Conservation (phyloP, 2,888 invertebrate species). For the Temnothorax rugatulus region DNA sequence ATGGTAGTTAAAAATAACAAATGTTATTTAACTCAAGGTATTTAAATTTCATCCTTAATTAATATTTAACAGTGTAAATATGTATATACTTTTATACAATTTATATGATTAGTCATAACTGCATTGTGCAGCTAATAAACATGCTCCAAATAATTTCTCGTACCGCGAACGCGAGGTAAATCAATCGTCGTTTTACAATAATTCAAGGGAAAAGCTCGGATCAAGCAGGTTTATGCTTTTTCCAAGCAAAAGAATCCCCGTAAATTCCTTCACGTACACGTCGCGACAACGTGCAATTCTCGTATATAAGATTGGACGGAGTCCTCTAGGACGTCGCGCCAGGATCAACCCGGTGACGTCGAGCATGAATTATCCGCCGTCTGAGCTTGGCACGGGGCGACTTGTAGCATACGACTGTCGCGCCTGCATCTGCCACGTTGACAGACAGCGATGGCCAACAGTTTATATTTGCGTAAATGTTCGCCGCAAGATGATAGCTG, state of each 20-base stretch:
- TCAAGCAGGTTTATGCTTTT: neutral
- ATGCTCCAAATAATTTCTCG: neutral
- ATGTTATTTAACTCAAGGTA: too few relatives aligned
- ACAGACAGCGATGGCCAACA: constrained; percentile 25
- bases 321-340: neutral
- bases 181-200: neutral
- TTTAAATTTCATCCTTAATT: too few relatives aligned
- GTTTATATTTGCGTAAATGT: constrained; percentile 15
- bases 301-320: constrained; percentile 21
- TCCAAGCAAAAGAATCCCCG: neutral
- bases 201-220: neutral
- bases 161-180: neutral
- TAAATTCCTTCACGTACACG: constrained; percentile 16
- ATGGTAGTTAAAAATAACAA: too few relatives aligned
- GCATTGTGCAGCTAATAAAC: neutral
- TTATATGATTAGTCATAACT: neutral
- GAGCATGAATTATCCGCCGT: constrained; percentile 37
- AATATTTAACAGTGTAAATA: too few relatives aligned
- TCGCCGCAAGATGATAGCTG: neutral
- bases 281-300: constrained; percentile 20
- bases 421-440: constrained; percentile 41
- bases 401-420: constrained; percentile 36
- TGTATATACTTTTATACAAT: too few relatives aligned
- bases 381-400: constrained; percentile 33
- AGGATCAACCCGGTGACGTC: constrained; percentile 25